A percentile compares a stretch with the other conserved stretches of the same genome.
Evolutionary conservation across 2,113 vertebrate genomes (phyloP).

Genomic region (Corythornis madagascariensis): DNA sequence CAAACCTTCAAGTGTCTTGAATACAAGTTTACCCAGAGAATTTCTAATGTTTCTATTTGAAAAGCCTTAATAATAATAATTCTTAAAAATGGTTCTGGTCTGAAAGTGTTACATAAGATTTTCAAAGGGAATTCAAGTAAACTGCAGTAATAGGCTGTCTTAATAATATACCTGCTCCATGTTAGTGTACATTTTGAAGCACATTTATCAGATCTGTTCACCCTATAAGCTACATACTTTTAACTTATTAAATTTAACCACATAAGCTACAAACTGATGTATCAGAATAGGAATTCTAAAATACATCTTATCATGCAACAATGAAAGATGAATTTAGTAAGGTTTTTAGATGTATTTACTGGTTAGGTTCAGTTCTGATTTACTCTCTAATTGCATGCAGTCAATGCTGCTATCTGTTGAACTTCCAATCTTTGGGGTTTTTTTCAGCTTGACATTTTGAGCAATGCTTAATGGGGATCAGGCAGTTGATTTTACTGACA

Average conservation of each 20-base stretch:
- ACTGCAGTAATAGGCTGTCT: background rate
- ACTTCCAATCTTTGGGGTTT: background rate
- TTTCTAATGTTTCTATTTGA: slow-evolving; percentile 26
- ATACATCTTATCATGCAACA: background rate
- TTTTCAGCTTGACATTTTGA: background rate
- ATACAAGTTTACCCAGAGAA: slow-evolving; percentile 21
- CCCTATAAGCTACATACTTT: background rate
- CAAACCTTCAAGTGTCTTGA: slow-evolving; percentile 70
- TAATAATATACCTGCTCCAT: background rate
- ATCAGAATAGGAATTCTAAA: slow-evolving; percentile 8
- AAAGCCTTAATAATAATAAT: slow-evolving; percentile 69
- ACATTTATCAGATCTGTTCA: background rate
- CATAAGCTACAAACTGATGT: background rate
- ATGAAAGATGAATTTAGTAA: background rate
- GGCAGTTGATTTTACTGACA: background rate
- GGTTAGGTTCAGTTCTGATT: background rate
- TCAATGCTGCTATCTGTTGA: slow-evolving; percentile 22
- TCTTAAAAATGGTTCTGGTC: background rate
- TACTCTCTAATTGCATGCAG: background rate
- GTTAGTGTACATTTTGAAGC: background rate
- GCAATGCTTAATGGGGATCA: background rate
- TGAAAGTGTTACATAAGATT: background rate
- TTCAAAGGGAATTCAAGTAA: slow-evolving; percentile 40
- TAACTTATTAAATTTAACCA: slow-evolving; percentile 13
- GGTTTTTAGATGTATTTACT: background rate